These are phyloP conservation scores for Galaxias olidus DNA, from an alignment of 2,797 vertebrate genomes.

Conservation along the genomic window DNA sequence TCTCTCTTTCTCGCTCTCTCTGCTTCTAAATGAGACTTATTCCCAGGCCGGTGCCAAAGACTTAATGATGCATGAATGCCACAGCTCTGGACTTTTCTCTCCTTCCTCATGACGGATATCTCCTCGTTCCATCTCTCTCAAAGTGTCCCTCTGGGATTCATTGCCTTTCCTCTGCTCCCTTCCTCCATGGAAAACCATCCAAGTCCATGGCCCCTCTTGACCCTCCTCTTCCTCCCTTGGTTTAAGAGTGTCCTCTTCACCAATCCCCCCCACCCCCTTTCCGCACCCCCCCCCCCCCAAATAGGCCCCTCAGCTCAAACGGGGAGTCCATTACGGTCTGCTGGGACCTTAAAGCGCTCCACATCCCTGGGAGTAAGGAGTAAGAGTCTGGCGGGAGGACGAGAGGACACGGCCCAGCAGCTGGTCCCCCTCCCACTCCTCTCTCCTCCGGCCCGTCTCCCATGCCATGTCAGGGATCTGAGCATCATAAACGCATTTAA, in stretches of 20 bases:
- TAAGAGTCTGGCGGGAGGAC: not conserved
- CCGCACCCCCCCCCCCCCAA: too few relatives aligned
- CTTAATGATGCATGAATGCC: slow-evolving; percentile 84
- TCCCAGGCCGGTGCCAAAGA: slow-evolving; percentile 67
- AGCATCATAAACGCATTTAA: slow-evolving; percentile 84
- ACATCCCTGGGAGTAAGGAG: not conserved
- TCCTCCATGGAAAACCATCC: not conserved
- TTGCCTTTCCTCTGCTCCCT: not conserved
- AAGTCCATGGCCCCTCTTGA: not conserved
- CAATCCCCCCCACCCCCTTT: too few relatives aligned
- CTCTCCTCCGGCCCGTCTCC: slow-evolving; percentile 32
- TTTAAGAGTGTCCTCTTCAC: not conserved
- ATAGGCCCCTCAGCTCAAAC: not conserved
- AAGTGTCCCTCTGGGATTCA: slow-evolving; percentile 59
- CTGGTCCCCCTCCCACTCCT: slow-evolving; percentile 21
- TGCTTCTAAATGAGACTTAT: slow-evolving; percentile 36
- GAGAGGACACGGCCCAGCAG: not conserved
- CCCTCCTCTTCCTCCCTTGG: not conserved
- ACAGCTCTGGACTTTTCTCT: slow-evolving; percentile 69
- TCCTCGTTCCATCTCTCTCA: slow-evolving; percentile 64
- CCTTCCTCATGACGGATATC: slow-evolving; percentile 75
- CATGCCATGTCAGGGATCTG: slow-evolving; percentile 65
- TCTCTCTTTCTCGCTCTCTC: slow-evolving; percentile 30
- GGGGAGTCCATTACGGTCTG: not conserved
- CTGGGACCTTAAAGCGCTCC: not conserved